These are phyloP conservation scores for Melitaea cinxia DNA, from an alignment of 1,140 invertebrate species.

Conservation along the genomic window DNA sequence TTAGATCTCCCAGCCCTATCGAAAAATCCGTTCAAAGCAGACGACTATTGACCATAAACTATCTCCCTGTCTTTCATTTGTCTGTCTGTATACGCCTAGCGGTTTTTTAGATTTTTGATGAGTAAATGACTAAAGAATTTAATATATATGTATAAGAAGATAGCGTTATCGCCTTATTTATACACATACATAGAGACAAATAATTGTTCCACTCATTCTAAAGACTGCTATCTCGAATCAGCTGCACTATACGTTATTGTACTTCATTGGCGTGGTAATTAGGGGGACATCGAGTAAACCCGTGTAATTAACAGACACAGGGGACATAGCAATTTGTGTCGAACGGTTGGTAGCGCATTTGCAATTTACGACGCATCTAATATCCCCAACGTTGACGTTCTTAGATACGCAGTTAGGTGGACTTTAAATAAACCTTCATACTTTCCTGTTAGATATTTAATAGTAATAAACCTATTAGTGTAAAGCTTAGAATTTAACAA, in stretches of 20 bases:
- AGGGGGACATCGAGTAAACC: neutral
- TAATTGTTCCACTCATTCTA: neutral
- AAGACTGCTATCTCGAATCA: neutral
- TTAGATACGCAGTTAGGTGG: neutral
- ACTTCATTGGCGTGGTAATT: neutral
- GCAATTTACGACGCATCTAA: neutral
- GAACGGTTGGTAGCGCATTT: neutral
- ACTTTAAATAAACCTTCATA: no score
- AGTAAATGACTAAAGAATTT: no score
- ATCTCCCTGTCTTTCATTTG: no score
- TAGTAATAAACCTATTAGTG: no score
- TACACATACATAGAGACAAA: no score
- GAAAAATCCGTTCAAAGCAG: no score
- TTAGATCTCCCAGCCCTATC: no score
- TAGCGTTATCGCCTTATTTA: neutral
- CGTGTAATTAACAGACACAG: neutral
- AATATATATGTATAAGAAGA: neutral
- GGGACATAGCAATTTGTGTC: conserved; percentile 1
- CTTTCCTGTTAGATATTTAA: no score
- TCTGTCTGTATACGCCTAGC: no score
- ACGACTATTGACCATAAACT: no score
- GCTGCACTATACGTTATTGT: neutral
- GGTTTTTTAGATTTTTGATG: no score
- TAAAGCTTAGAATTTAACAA: no score
- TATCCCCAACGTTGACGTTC: neutral